Conservation (phyloP, 2,888 invertebrate genomes). For the Teinopalpus imperialis region DNA sequence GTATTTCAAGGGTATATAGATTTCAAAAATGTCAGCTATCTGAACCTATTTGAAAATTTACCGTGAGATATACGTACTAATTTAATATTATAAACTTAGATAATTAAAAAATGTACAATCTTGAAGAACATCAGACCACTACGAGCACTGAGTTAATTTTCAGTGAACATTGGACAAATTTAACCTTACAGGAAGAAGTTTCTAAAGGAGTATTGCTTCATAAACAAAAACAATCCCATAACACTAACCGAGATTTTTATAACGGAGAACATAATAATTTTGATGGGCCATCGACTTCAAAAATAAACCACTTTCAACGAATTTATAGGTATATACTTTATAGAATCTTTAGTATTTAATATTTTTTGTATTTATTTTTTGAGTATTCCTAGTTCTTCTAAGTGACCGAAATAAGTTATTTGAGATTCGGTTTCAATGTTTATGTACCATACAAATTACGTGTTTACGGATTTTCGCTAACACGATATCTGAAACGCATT, state of each 20-base stretch:
- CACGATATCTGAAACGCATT: too few species aligned
- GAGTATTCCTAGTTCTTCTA: too few species aligned
- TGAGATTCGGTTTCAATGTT: too few species aligned
- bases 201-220: slow-evolving; percentile 4
- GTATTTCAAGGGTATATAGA: slow-evolving; percentile 13
- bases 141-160: slow-evolving; percentile 30
- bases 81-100: too few species aligned
- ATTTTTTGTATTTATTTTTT: too few species aligned
- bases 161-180: slow-evolving; percentile 34
- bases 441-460: too few species aligned
- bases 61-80: not conserved
- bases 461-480: too few species aligned
- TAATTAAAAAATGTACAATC: slow-evolving; percentile 3
- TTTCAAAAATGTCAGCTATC: slow-evolving; percentile 3
- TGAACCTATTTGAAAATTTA: slow-evolving; percentile 6
- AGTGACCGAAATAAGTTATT: too few species aligned
- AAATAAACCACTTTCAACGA: slow-evolving; percentile 14
- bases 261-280: slow-evolving; percentile 32
- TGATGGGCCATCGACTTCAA: slow-evolving; percentile 29
- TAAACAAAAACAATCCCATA: slow-evolving; percentile 37
- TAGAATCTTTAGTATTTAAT: too few species aligned
- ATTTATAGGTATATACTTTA: slow-evolving; percentile 16
- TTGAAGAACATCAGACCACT: slow-evolving; percentile 3
- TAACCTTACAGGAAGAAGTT: slow-evolving; percentile 21
- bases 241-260: slow-evolving; percentile 32